phyloP scores from a whole-genome alignment of 2,888 invertebrate genomes.

The Melinaea menophilus region DNA sequence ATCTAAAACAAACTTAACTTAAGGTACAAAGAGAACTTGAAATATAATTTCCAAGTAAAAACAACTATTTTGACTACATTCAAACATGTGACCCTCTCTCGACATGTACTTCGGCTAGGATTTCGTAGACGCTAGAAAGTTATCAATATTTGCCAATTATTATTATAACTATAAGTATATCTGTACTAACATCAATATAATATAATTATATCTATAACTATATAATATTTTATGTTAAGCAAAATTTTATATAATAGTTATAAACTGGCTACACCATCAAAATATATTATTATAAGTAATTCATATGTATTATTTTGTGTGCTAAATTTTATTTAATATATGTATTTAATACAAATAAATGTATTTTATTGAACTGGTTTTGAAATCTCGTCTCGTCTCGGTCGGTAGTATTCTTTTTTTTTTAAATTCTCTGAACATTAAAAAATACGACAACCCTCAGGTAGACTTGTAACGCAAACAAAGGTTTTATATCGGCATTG shows the following conservation, averaged over 20 bases:
- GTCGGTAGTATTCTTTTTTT: no score
- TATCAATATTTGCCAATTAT: slow-evolving; percentile 8
- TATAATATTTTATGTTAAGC: slow-evolving; percentile 7
- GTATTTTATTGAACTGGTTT: slow-evolving; percentile 4
- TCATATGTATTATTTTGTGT: slow-evolving; percentile 6
- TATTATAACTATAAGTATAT: slow-evolving; percentile 6
- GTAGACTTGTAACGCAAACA: no score
- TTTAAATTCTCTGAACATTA: no score
- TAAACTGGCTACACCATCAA: neutral
- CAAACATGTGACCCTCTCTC: neutral
- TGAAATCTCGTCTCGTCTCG: no score
- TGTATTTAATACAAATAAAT: slow-evolving; percentile 5
- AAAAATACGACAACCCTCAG: no score
- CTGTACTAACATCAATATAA: neutral
- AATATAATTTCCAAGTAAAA: no score
- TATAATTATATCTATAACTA: neutral
- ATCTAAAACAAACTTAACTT: no score
- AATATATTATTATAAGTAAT: slow-evolving; percentile 2
- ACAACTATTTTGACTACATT: no score
- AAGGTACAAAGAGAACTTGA: no score
- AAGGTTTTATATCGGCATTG: no score
- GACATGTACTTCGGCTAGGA: neutral
- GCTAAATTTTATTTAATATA: slow-evolving; percentile 4
- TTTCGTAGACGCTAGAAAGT: slow-evolving; percentile 1
- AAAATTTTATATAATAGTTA: neutral